Evolutionary conservation across 2,888 invertebrate genomes (phyloP).

Genomic region (Romanomermis culicivorax): DNA sequence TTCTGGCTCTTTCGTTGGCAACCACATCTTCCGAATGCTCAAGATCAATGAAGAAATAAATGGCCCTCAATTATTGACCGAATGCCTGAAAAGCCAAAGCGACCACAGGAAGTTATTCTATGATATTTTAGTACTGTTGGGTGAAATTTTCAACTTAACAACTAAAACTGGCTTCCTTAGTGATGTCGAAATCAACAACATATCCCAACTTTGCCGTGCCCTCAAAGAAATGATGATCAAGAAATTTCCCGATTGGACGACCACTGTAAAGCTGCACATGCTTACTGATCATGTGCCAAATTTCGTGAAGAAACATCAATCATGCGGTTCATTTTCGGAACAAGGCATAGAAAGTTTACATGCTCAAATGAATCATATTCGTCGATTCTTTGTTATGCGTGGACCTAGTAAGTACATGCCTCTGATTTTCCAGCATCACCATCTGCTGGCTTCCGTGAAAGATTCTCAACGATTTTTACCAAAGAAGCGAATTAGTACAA

Average conservation of each 20-base stretch:
- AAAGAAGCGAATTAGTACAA: too few species aligned
- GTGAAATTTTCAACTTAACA: neutral
- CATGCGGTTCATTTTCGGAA: neutral
- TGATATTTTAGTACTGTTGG: neutral
- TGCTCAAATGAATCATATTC: neutral
- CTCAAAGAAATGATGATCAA: neutral
- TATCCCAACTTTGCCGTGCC: neutral
- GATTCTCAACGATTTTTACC: too few species aligned
- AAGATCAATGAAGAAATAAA: neutral
- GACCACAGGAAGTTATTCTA: neutral
- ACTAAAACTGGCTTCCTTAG: neutral
- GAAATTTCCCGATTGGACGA: neutral
- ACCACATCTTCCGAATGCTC: neutral
- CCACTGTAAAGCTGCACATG: neutral
- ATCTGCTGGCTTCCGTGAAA: neutral
- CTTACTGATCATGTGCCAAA: neutral
- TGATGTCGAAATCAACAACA: neutral
- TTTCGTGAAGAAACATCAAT: neutral
- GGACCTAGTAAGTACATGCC: neutral
- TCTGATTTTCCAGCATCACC: neutral
- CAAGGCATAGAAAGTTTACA: neutral
- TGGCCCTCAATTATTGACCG: neutral
- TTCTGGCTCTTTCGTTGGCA: neutral
- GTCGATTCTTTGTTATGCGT: neutral
- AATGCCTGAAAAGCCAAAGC: neutral